Conservation (phyloP, 2,888 invertebrate species). For the Drosophila glabriapex region DNA sequence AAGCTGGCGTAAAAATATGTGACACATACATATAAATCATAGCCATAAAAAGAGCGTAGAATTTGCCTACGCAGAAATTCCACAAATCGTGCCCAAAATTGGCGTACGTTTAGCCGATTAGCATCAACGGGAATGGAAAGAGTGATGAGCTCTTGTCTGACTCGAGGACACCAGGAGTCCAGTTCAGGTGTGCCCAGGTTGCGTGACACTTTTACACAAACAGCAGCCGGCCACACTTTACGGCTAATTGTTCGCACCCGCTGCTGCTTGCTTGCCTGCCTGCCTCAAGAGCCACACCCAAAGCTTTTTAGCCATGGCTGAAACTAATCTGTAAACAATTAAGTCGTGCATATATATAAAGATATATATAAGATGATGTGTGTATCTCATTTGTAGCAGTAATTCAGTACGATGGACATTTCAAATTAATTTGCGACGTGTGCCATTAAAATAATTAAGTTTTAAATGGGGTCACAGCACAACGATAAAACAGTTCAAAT, state of each 20-base stretch:
- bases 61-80: constrained; percentile 42
- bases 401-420: constrained; percentile 22
- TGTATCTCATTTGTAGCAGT: constrained; percentile 21
- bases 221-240: constrained; percentile 39
- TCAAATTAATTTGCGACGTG: constrained; percentile 66
- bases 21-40: constrained; percentile 58
- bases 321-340: constrained; percentile 77
- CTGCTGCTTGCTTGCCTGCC: constrained; percentile 4
- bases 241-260: constrained; percentile 76
- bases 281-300: constrained; percentile 63
- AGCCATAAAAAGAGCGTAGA: constrained; percentile 36
- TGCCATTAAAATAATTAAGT: constrained; percentile 71
- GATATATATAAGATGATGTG: constrained; percentile 27
- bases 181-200: constrained; percentile 55
- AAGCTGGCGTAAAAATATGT: constrained; percentile 40
- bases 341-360: constrained; percentile 31
- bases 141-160: constrained; percentile 58
- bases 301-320: constrained; percentile 31
- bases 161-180: background rate
- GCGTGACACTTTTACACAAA: constrained; percentile 74
- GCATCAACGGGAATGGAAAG: constrained; percentile 59
- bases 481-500: constrained; percentile 50
- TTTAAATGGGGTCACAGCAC: constrained; percentile 45
- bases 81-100: constrained; percentile 76
- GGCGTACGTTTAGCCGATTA: constrained; percentile 65